These are phyloP conservation scores for Porphyrio hochstetteri DNA, from an alignment of 2,113 vertebrate species.

Conservation along the genomic window DNA sequence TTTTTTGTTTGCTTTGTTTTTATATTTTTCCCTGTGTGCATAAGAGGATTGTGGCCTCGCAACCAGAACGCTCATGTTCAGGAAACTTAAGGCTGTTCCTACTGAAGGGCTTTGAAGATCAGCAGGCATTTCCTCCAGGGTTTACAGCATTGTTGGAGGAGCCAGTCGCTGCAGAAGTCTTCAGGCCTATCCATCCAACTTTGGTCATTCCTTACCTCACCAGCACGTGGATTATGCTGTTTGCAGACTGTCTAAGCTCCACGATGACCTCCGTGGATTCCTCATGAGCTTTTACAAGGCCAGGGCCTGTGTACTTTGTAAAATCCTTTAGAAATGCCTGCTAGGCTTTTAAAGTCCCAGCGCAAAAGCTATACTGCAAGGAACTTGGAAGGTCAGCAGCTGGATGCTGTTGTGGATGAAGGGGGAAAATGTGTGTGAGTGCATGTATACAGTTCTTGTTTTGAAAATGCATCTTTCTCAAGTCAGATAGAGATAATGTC, in stretches of 20 bases:
- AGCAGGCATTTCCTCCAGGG: conserved; percentile 59
- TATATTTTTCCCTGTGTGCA: not conserved
- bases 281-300: conserved; percentile 59
- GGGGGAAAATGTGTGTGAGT: not conserved
- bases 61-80: conserved; percentile 42
- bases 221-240: conserved; percentile 43
- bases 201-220: conserved; percentile 37
- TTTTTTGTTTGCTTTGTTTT: conserved; percentile 5
- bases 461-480: not conserved
- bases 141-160: conserved; percentile 50
- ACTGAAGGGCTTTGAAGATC: conserved; percentile 60
- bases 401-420: conserved; percentile 7
- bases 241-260: conserved; percentile 59
- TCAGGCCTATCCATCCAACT: not conserved
- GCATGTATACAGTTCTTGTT: not conserved
- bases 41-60: conserved; percentile 18
- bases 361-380: not conserved
- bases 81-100: conserved; percentile 52
- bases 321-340: conserved; percentile 62
- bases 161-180: conserved; percentile 9
- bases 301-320: conserved; percentile 33
- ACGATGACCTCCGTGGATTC: conserved; percentile 45
- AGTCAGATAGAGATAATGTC: not conserved
- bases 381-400: conserved; percentile 20
- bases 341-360: conserved; percentile 50